These are phyloP conservation scores for Megastigmus dorsalis DNA, from an alignment of 2,888 invertebrate genomes.

Conservation along the genomic window DNA sequence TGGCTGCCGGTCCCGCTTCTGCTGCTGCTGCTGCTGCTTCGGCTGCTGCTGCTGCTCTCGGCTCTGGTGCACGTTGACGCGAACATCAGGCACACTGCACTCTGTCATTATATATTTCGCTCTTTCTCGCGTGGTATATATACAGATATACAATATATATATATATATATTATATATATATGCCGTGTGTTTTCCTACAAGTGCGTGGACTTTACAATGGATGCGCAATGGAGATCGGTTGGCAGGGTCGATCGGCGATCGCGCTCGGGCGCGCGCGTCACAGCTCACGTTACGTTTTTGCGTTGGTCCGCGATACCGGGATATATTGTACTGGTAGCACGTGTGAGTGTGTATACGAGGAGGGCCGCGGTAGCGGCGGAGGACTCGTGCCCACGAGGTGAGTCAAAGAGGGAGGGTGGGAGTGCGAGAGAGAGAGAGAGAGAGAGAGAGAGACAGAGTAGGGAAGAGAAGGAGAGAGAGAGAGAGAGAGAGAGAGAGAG, in stretches of 20 bases:
- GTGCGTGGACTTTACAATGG: too few relatives aligned
- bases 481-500: not conserved
- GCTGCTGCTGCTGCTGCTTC: conserved; percentile 7
- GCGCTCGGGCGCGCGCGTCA: too few relatives aligned
- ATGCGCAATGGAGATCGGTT: not conserved
- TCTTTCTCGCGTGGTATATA: not conserved
- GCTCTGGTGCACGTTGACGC: conserved; percentile 41
- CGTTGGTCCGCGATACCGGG: too few relatives aligned
- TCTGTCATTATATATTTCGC: conserved; percentile 45
- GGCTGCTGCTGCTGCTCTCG: conserved; percentile 25
- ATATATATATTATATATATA: too few relatives aligned
- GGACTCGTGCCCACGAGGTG: not conserved
- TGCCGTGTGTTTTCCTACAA: too few relatives aligned
- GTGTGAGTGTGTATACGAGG: too few relatives aligned
- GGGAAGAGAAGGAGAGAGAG: not conserved
- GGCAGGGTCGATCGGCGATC: not conserved
- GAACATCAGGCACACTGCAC: conserved; percentile 50
- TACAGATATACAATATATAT: too few relatives aligned
- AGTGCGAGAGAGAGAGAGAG: not conserved
- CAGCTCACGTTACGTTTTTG: too few relatives aligned
- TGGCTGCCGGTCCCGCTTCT: conserved; percentile 18
- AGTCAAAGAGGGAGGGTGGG: not conserved
- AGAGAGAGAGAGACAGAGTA: not conserved
- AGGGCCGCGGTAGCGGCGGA: not conserved
- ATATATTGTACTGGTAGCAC: too few relatives aligned